Conservation (phyloP, 2,888 invertebrate species). For the Rotaria socialis region DNA sequence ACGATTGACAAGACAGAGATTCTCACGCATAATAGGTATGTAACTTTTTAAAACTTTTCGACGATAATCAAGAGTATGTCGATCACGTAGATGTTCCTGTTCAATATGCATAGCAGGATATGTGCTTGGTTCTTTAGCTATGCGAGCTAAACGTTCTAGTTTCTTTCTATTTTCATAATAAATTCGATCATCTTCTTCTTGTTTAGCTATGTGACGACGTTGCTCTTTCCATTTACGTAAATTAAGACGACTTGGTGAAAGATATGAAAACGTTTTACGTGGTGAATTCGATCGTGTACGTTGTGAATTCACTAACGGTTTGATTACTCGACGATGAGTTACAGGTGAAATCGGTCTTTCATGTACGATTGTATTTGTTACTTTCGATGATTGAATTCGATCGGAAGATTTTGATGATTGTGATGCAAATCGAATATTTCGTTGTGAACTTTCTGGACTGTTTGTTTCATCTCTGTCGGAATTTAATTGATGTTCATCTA, state of each 20-base stretch:
- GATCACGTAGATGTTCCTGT: constrained; percentile 11
- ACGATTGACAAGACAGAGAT: neutral
- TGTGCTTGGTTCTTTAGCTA: neutral
- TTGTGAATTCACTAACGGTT: neutral
- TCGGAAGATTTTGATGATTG: neutral
- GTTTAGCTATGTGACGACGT: neutral
- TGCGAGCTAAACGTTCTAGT: constrained; percentile 13
- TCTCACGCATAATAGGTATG: neutral
- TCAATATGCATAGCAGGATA: neutral
- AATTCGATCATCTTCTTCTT: constrained; percentile 2
- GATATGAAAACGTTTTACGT: neutral
- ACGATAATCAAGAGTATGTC: neutral
- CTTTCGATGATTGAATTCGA: neutral
- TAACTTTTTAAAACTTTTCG: constrained; percentile 17
- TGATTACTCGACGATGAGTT: neutral
- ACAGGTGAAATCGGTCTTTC: neutral
- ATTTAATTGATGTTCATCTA: neutral
- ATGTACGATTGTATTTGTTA: neutral
- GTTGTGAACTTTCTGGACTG: neutral
- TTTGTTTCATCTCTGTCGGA: neutral
- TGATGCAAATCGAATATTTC: neutral
- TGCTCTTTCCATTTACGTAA: constrained; percentile 16
- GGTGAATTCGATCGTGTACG: constrained; percentile 17
- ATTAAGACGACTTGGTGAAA: neutral
- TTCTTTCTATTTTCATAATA: neutral